Evolutionary conservation across 2,888 invertebrate species (phyloP).

Genomic region (Athalia rosae): DNA sequence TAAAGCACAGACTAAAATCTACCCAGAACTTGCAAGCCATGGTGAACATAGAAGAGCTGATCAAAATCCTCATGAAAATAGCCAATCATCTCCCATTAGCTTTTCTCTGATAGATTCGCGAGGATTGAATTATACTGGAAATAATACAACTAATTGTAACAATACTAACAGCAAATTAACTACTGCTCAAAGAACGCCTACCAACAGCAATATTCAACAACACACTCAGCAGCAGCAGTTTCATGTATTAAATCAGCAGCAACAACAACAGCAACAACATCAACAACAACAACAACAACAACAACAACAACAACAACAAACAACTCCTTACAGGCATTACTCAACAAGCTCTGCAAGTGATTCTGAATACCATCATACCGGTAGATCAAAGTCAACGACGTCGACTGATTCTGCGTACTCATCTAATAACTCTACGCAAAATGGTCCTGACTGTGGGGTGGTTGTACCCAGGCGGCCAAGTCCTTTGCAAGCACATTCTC

Average conservation of each 20-base stretch:
- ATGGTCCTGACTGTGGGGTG: conserved; percentile 81
- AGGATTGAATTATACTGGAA: conserved; percentile 78
- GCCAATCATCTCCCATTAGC: conserved; percentile 84
- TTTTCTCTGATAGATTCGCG: conserved; percentile 85
- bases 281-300: conserved; percentile 53
- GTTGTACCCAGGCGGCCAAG: conserved; percentile 82
- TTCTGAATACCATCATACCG: conserved; percentile 77
- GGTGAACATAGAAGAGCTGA: conserved; percentile 70
- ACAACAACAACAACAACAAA: conserved; percentile 71
- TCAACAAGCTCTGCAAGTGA: conserved; percentile 79
- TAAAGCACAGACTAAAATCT: conserved; percentile 86
- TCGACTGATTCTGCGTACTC: conserved; percentile 80
- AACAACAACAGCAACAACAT: conserved; percentile 53
- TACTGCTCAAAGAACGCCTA: conserved; percentile 60
- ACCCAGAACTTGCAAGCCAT: conserved; percentile 78
- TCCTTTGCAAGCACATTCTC: conserved; percentile 81
- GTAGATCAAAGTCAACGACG: conserved; percentile 78
- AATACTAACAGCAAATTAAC: conserved; percentile 59
- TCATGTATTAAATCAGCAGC: conserved; percentile 68
- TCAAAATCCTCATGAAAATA: conserved; percentile 77
- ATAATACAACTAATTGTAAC: conserved; percentile 69
- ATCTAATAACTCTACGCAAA: conserved; percentile 77
- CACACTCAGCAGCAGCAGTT: conserved; percentile 67
- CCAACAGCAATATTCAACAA: conserved; percentile 57
- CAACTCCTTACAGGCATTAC: conserved; percentile 79